phyloP scores from a whole-genome alignment of 37 sponge, comb jelly and placozoan species.

The Ephydatia muelleri region DNA sequence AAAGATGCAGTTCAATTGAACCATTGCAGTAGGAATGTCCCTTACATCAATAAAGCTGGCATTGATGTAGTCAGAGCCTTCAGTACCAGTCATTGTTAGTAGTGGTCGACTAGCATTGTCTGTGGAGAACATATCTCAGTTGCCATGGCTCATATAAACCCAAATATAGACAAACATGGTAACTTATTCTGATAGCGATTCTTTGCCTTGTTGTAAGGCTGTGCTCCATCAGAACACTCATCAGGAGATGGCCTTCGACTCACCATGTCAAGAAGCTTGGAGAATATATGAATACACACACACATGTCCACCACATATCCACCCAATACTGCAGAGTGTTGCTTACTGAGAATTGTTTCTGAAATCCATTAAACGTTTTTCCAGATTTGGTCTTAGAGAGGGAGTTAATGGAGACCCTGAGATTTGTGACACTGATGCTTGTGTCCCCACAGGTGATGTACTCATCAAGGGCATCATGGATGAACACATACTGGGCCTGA shows the following conservation, averaged over 20 bases:
- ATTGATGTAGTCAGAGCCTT: constrained; percentile 90
- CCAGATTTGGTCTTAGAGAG: constrained; percentile 27
- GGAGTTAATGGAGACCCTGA: constrained; percentile 30
- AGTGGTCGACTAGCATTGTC: too few relatives aligned
- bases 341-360: constrained; percentile 47
- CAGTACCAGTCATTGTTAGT: not conserved
- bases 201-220: constrained; percentile 49
- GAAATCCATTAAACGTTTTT: constrained; percentile 22
- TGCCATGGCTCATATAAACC: too few relatives aligned
- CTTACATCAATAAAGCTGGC: constrained; percentile 87
- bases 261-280: not conserved
- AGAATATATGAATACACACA: not conserved
- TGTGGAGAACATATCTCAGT: too few relatives aligned
- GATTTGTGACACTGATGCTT: constrained; percentile 28
- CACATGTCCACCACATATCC: not conserved
- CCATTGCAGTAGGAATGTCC: too few relatives aligned
- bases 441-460: constrained; percentile 67
- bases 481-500: constrained; percentile 62
- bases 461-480: constrained; percentile 67
- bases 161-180: too few relatives aligned
- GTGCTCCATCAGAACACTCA: not conserved
- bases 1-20: not conserved
- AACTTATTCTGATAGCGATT: constrained; percentile 24
- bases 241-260: not conserved
- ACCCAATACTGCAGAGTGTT: too few relatives aligned